These are phyloP conservation scores for Aphelenchoides besseyi DNA, from an alignment of 1,140 invertebrate genomes.

Conservation along the genomic window DNA sequence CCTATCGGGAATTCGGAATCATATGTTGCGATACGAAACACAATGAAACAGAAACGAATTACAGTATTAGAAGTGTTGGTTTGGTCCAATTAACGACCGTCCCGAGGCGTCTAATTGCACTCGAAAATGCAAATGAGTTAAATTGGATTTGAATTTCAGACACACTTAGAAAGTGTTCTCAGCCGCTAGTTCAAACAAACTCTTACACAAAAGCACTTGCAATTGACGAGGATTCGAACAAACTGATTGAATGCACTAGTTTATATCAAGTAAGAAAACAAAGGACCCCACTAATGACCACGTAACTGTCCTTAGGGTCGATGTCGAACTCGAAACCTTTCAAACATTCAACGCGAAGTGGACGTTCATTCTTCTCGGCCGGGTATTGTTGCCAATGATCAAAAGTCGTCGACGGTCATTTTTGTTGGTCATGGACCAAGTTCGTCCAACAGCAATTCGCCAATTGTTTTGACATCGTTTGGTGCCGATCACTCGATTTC, in stretches of 20 bases:
- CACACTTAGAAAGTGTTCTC: constrained; percentile 36
- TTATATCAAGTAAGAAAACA: constrained; percentile 49
- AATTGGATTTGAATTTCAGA: constrained; percentile 29
- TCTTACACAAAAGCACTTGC: constrained; percentile 57
- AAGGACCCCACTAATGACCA: neutral
- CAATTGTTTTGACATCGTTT: constrained; percentile 12
- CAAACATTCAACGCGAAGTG: constrained; percentile 55
- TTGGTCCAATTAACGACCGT: neutral
- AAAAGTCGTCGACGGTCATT: constrained; percentile 53
- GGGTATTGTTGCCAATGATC: constrained; percentile 54
- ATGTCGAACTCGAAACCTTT: constrained; percentile 58
- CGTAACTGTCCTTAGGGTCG: constrained; percentile 46
- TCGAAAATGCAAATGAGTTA: neutral
- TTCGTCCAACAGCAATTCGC: constrained; percentile 16
- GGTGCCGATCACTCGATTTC: constrained; percentile 3
- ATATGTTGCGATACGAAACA: too few species aligned
- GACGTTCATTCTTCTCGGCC: constrained; percentile 48
- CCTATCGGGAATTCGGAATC: neutral
- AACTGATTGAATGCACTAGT: constrained; percentile 59
- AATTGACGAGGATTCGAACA: constrained; percentile 54
- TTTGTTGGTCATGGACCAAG: constrained; percentile 55
- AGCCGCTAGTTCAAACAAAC: constrained; percentile 46
- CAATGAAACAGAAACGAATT: too few species aligned
- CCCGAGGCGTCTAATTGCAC: neutral
- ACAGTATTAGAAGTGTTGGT: too few species aligned